Evolutionary conservation across 1,140 invertebrate genomes (phyloP).

Genomic region (Laodelphax striatellus): DNA sequence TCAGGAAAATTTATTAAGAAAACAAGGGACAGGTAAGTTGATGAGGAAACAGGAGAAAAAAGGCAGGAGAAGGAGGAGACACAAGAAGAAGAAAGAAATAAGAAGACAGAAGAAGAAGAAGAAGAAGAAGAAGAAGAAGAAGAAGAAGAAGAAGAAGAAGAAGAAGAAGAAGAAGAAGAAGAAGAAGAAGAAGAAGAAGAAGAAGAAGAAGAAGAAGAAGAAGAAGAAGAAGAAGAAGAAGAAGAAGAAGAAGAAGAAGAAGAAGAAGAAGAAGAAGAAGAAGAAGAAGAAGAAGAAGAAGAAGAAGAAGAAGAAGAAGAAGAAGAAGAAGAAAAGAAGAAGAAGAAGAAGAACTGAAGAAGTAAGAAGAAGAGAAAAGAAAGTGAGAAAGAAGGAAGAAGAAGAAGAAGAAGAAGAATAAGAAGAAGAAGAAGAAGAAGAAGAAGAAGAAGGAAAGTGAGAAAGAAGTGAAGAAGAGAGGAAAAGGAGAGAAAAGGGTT

Average conservation of each 20-base stretch:
- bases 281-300: background rate
- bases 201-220: background rate
- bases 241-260: background rate
- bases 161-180: too few species aligned
- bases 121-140: background rate
- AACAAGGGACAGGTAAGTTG: too few species aligned
- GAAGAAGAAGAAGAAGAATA: background rate
- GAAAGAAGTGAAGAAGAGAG: background rate
- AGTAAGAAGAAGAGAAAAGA: background rate
- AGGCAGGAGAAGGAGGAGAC: too few species aligned
- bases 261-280: background rate
- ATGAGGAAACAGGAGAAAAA: background rate
- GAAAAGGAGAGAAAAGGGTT: too few species aligned
- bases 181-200: background rate
- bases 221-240: background rate
- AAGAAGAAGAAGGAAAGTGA: background rate
- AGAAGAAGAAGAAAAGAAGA: background rate
- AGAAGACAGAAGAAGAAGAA: background rate
- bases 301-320: background rate
- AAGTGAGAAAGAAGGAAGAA: background rate
- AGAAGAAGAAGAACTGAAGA: background rate
- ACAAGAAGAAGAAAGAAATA: background rate
- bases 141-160: background rate
- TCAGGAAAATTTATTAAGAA: too few species aligned
- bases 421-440: background rate